phyloP scores from a whole-genome alignment of 2,888 invertebrate species.

The Chaetogeoica ovagalla region DNA sequence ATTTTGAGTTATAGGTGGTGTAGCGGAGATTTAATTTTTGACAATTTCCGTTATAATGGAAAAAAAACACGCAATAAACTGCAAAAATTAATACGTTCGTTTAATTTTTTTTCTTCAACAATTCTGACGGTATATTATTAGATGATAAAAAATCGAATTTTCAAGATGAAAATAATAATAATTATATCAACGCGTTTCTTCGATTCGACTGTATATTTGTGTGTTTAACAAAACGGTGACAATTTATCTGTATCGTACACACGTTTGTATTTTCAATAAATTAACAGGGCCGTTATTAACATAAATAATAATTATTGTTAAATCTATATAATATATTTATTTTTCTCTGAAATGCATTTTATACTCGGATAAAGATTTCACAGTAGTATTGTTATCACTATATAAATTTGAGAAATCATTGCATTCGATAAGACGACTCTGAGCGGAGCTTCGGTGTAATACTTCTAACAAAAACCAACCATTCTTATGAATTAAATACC shows the following conservation, averaged over 20 bases:
- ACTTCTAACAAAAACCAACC: too few relatives aligned
- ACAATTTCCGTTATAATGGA: constrained; percentile 21
- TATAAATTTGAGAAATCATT: too few relatives aligned
- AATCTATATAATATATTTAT: background rate
- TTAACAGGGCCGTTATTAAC: background rate
- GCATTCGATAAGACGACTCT: too few relatives aligned
- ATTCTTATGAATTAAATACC: too few relatives aligned
- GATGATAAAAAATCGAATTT: too few relatives aligned
- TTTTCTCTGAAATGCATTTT: too few relatives aligned
- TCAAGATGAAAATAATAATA: background rate
- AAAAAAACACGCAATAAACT: constrained; percentile 13
- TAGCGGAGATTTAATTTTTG: constrained; percentile 33
- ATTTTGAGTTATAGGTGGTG: background rate
- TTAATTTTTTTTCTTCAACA: constrained; percentile 16
- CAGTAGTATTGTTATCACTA: too few relatives aligned
- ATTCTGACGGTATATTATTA: background rate
- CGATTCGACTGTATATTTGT: background rate
- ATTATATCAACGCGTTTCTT: background rate
- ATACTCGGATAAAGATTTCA: too few relatives aligned
- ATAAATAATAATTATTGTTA: background rate
- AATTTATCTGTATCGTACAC: background rate
- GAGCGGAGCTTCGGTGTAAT: too few relatives aligned
- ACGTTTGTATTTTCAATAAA: constrained; percentile 14
- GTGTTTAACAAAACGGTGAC: constrained; percentile 4
- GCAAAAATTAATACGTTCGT: constrained; percentile 13